A percentile compares a stretch with the other conserved stretches of the same genome.
These are phyloP conservation scores for Tetragonisca angustula DNA, from an alignment of 2,888 invertebrate species.

Conservation along the genomic window DNA sequence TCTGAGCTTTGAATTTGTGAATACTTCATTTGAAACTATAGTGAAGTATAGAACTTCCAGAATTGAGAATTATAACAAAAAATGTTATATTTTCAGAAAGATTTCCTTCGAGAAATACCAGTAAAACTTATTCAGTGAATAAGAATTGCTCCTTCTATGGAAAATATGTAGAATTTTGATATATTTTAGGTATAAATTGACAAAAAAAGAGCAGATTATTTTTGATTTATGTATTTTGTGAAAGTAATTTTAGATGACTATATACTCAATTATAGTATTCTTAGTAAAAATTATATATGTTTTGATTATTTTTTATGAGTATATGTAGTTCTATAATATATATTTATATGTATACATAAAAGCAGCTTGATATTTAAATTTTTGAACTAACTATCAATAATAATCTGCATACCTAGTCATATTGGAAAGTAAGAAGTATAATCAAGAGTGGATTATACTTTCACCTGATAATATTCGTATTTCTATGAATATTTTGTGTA, in stretches of 20 bases:
- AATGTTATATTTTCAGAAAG: constrained; percentile 55
- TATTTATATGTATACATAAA: constrained; percentile 11
- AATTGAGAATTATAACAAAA: constrained; percentile 36
- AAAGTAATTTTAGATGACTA: constrained; percentile 48
- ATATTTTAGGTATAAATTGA: constrained; percentile 38
- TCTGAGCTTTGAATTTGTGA: constrained; percentile 27
- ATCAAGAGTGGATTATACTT: constrained; percentile 36
- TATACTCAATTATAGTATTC: constrained; percentile 49
- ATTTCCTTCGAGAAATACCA: constrained; percentile 30
- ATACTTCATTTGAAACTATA: constrained; percentile 19
- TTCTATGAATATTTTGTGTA: constrained; percentile 46
- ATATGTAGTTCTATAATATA: constrained; percentile 30
- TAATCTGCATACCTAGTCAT: constrained; percentile 67
- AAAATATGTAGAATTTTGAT: constrained; percentile 30
- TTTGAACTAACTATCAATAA: constrained; percentile 45
- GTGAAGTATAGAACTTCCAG: constrained; percentile 35
- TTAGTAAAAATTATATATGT: constrained; percentile 38
- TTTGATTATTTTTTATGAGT: constrained; percentile 37
- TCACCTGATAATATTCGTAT: constrained; percentile 30
- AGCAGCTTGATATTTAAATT: constrained; percentile 55
- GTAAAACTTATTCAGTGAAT: constrained; percentile 19
- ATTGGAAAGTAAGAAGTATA: constrained; percentile 53
- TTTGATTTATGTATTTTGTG: constrained; percentile 51
- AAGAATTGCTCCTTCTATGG: constrained; percentile 18
- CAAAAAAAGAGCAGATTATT: constrained; percentile 38